phyloP scores from a whole-genome alignment of 2,113 vertebrate genomes.

The Cichladusa arquata region DNA sequence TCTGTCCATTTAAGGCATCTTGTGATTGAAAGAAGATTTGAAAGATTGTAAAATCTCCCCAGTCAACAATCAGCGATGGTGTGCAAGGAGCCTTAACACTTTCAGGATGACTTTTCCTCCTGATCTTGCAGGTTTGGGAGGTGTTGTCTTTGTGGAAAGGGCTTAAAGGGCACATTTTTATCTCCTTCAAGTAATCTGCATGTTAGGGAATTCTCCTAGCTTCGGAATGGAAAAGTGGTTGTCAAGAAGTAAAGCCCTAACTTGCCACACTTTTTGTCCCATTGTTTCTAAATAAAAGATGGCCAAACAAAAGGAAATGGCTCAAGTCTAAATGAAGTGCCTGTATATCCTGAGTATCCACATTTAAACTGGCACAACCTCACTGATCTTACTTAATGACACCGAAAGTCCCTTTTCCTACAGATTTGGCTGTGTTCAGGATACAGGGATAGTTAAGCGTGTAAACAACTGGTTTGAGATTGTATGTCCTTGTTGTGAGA shows the following conservation, averaged over 20 bases:
- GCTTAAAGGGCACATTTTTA: conserved; percentile 25
- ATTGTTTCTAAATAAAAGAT: conserved; percentile 40
- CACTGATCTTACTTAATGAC: not conserved
- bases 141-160: not conserved
- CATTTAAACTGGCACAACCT: not conserved
- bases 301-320: conserved; percentile 17
- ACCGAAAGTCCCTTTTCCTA: not conserved
- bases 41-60: conserved; percentile 73
- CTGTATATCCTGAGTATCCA: not conserved
- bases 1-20: conserved; percentile 80
- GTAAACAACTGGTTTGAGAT: not conserved
- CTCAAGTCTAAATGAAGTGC: conserved; percentile 31
- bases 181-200: conserved; percentile 9
- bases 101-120: conserved; percentile 54
- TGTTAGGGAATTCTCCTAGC: not conserved
- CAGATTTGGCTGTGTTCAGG: not conserved
- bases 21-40: conserved; percentile 75
- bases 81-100: conserved; percentile 46
- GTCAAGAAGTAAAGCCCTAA: conserved; percentile 20
- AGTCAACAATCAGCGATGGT: conserved; percentile 57
- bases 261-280: conserved; percentile 13
- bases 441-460: not conserved
- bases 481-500: not conserved
- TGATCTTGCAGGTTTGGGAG: conserved; percentile 50
- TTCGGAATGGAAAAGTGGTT: not conserved